Base-by-base conservation (phyloP, 2,888 invertebrate genomes). In the Zaprionus bogoriensis region DNA sequence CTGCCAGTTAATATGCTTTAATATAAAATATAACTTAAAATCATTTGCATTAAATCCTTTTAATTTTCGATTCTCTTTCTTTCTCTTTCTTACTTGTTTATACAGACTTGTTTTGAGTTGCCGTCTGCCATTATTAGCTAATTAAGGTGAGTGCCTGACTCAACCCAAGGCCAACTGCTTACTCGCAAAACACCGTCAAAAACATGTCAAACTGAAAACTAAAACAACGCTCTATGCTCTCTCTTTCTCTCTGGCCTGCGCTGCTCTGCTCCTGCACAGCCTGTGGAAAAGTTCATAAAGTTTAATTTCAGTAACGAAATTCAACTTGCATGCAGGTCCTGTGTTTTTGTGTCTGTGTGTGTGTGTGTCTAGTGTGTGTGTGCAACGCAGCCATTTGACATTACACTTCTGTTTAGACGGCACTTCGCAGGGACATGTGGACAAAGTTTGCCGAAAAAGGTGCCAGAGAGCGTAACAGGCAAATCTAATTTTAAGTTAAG, bases 401-500 rank as follows among this genome's bases (percentile, higher is more conserved):
- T 76, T 76, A 58, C 51, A 77, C 75, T 74, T 77, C 77, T 74
- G 75, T 65, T 77, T 77, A 59, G 74, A 73, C n/a, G n/a, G n/a
- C 67, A 77, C 69, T 55, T 50, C 20, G 2, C 38, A 41, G 38
- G 47, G 36, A 6, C 45, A 59, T 60, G 74, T 54, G 55, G 70
- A 69, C 57, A 75, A 72, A 75, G 71, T 72, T 70, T 51, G 32
- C 23, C 22, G 32, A 22, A 62, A 69, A 67, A 70, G 74, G 65
- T 67, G 67, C 62, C 67, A 70, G 59, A 22, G 51, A 72, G 77
- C 64, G 67, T 58, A 59, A 80, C 87, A 79, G 80, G 69, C 51
- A 86, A 80, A 80, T 80, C 77, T 62, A 80, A 83, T 86, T 83
- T 80, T 61, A 72, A 80, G 50, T 86, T 80, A 61, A 22, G 46